These are phyloP conservation scores for Cynocephalus volans DNA, from an alignment of 2,113 vertebrate genomes.

Conservation along the genomic window DNA sequence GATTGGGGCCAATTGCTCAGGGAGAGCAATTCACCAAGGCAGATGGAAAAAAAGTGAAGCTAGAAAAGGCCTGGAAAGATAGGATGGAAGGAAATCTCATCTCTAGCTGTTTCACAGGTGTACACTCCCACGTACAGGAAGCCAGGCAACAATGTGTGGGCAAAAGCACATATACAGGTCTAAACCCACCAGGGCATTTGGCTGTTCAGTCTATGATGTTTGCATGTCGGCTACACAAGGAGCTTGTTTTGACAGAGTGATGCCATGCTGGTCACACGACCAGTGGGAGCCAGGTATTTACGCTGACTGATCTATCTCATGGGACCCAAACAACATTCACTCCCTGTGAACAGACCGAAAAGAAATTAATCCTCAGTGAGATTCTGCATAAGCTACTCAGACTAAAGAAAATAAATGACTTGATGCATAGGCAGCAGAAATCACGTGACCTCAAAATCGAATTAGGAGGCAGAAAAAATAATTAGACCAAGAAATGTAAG, in stretches of 20 bases:
- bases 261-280: too few species aligned
- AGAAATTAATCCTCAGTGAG: not conserved
- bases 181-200: not conserved
- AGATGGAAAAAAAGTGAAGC: not conserved
- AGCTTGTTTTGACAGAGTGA: rapidly evolving
- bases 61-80: not conserved
- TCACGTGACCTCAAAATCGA: not conserved
- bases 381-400: not conserved
- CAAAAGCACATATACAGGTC: not conserved
- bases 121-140: not conserved
- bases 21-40: not conserved
- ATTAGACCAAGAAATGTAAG: not conserved
- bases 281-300: not conserved
- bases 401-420: not conserved
- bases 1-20: not conserved
- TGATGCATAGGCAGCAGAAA: not conserved
- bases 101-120: not conserved
- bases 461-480: not conserved
- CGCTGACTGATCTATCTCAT: not conserved
- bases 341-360: not conserved
- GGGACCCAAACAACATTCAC: not conserved
- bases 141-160: not conserved
- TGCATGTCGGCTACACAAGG: not conserved
- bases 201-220: not conserved
- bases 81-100: not conserved